Percentiles rank a stretch among this genome's conserved stretches.
Conservation (phyloP, 1,140 invertebrate species). For the Manduca sexta region DNA sequence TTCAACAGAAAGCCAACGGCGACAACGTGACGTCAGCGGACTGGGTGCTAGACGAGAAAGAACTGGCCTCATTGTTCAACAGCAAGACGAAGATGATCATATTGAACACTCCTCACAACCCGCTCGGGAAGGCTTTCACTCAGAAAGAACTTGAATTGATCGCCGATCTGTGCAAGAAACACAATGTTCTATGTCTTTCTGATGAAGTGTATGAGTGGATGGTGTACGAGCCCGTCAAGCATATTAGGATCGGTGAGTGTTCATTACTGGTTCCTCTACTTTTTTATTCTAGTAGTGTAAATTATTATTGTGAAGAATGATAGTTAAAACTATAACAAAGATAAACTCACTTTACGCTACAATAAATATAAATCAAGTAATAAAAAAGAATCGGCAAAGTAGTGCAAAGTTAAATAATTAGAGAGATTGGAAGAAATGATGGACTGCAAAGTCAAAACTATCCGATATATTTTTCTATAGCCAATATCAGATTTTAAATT, state of each 20-base stretch:
- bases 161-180: constrained; percentile 91
- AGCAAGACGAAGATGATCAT: constrained; percentile 95
- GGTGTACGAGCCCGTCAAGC: constrained; percentile 89
- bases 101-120: constrained; percentile 97
- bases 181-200: constrained; percentile 92
- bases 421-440: too few relatives aligned
- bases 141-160: constrained; percentile 83
- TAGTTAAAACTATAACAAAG: too few relatives aligned
- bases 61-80: constrained; percentile 90
- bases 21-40: constrained; percentile 81
- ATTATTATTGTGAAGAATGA: too few relatives aligned
- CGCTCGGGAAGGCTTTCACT: constrained; percentile 92
- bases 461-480: too few relatives aligned
- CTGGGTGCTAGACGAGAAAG: constrained; percentile 90
- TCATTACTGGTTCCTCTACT: not conserved
- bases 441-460: too few relatives aligned
- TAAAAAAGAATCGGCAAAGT: too few relatives aligned
- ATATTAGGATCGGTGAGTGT: constrained; percentile 88
- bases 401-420: too few relatives aligned
- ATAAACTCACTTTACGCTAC: too few relatives aligned
- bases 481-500: too few relatives aligned
- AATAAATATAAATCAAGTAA: too few relatives aligned
- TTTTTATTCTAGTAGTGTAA: not conserved
- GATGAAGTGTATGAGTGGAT: constrained; percentile 99
- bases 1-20: constrained; percentile 36